Conservation (phyloP, 1,140 invertebrate genomes). For the Tetranychus urticae region DNA sequence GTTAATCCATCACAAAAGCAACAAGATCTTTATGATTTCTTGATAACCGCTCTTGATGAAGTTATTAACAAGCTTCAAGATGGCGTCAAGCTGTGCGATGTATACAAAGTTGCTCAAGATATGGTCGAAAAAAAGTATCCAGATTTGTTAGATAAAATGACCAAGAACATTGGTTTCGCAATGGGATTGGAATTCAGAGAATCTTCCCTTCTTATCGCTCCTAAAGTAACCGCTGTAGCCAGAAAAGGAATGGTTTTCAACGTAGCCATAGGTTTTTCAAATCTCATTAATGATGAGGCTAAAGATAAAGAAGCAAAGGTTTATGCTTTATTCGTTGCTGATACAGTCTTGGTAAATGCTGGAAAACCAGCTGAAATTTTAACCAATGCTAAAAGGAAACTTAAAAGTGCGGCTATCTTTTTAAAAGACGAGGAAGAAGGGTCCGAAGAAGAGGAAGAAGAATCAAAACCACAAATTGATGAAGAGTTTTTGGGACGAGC, state of each 20-base stretch:
- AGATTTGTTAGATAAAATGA: conserved; percentile 63
- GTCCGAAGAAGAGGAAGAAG: conserved; percentile 37
- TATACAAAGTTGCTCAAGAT: conserved; percentile 60
- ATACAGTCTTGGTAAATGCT: conserved; percentile 82
- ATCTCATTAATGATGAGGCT: conserved; percentile 48
- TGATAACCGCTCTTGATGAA: conserved; percentile 73
- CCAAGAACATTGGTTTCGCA: conserved; percentile 81
- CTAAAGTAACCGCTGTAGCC: conserved; percentile 53
- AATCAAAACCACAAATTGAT: conserved; percentile 44
- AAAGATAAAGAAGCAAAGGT: conserved; percentile 62
- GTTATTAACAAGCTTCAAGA: conserved; percentile 58
- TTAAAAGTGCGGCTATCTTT: conserved; percentile 90
- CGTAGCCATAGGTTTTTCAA: conserved; percentile 76
- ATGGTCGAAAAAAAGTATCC: conserved; percentile 70
- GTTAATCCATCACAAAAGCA: conserved; percentile 63
- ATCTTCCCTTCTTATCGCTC: conserved; percentile 64
- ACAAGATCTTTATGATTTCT: conserved; percentile 74
- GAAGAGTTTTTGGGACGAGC: conserved; percentile 41
- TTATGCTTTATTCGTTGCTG: conserved; percentile 85
- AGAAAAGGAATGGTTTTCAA: conserved; percentile 93
- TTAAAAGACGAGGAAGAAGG: conserved; percentile 47
- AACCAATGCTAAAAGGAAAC: conserved; percentile 68
- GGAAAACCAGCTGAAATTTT: conserved; percentile 55
- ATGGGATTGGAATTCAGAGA: conserved; percentile 98
- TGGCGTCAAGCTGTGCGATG: conserved; percentile 57